Evolutionary conservation across 2,797 vertebrate genomes (phyloP).

Genomic region (Trachops cirrhosus): DNA sequence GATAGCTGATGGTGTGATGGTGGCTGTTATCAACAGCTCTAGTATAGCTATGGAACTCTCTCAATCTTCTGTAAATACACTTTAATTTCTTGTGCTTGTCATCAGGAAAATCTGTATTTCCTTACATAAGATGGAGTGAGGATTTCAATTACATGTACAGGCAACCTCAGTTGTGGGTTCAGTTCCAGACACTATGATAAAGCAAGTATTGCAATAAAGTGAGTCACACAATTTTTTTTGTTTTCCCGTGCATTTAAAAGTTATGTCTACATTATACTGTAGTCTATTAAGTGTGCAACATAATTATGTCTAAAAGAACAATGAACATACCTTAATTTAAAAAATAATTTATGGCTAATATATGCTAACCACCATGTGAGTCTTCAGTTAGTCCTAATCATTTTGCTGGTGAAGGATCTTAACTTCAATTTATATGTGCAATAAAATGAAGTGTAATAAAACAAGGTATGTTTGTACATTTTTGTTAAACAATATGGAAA

Average conservation of each 20-base stretch:
- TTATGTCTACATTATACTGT: background rate
- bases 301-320: background rate
- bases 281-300: background rate
- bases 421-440: background rate
- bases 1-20: background rate
- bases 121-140: background rate
- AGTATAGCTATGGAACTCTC: background rate
- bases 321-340: background rate
- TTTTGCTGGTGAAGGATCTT: background rate
- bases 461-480: background rate
- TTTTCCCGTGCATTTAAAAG: background rate
- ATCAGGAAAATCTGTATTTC: background rate
- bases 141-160: background rate
- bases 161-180: background rate
- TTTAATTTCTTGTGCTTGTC: background rate
- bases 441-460: background rate
- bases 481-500: background rate
- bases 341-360: background rate
- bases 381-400: background rate
- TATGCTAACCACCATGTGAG: background rate
- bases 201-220: background rate
- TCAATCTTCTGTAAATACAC: background rate
- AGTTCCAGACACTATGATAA: background rate
- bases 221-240: background rate
- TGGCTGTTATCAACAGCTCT: background rate